A percentile compares a stretch with the other conserved stretches of the same genome.
Conservation (phyloP, 1,140 invertebrate species). For the Sinella curviseta region DNA sequence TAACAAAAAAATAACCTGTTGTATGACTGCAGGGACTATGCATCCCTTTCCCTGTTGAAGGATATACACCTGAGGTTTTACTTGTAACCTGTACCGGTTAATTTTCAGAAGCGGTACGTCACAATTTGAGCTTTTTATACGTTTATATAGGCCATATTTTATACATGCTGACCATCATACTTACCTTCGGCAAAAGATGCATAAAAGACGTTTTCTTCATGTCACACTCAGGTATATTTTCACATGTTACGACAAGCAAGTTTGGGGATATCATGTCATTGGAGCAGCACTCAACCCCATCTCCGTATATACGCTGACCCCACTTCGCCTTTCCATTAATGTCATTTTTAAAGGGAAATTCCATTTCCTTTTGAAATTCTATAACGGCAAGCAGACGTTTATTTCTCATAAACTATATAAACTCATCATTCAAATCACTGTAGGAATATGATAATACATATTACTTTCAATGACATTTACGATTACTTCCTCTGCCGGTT, state of each 20-base stretch:
- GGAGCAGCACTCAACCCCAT: constrained; percentile 5
- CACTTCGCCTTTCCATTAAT: neutral
- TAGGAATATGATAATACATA: neutral
- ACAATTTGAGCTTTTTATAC: neutral
- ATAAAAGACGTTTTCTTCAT: neutral
- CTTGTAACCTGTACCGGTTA: neutral
- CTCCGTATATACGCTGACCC: neutral
- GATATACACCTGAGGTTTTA: neutral
- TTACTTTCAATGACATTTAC: neutral
- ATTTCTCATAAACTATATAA: neutral
- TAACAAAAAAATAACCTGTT: neutral
- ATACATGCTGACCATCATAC: too few relatives aligned
- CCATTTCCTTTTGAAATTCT: neutral
- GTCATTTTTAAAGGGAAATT: neutral
- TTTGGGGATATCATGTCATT: neutral
- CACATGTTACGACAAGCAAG: neutral
- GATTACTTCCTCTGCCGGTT: neutral
- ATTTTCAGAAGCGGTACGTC: neutral
- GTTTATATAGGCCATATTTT: neutral
- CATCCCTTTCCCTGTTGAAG: neutral
- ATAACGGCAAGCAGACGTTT: too few relatives aligned
- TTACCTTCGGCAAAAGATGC: neutral
- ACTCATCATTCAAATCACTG: neutral
- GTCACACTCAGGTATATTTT: neutral
- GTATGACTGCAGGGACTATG: neutral